A percentile compares a stretch with the other conserved stretches of the same genome.
Evolutionary conservation across 64 coral and sea anemone genomes (phyloP).

Genomic region (Montipora efflorescens): DNA sequence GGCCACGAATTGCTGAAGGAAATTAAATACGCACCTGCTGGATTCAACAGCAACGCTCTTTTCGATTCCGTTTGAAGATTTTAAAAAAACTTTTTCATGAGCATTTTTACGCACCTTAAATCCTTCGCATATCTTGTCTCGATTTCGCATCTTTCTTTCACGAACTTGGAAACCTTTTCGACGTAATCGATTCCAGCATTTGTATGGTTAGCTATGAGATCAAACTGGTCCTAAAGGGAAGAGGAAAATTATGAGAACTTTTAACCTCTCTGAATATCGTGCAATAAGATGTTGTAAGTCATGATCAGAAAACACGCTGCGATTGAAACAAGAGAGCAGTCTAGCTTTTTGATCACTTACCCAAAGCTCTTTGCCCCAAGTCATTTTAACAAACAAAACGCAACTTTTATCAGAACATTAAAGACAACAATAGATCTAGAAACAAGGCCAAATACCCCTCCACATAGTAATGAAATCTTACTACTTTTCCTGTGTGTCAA

Average conservation of each 20-base stretch:
- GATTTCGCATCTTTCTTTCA: conserved; percentile 94
- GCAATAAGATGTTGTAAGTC: background rate
- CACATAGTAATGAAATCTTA: background rate
- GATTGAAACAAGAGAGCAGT: conserved; percentile 38
- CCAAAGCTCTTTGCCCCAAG: conserved; percentile 98
- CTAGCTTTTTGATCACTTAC: conserved; percentile 59
- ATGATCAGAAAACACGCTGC: conserved; percentile 10
- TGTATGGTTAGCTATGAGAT: conserved; percentile 83
- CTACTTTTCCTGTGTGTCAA: conserved; percentile 31
- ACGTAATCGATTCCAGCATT: conserved; percentile 91
- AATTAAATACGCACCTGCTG: background rate
- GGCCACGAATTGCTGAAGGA: background rate
- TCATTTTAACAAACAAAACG: conserved; percentile 71
- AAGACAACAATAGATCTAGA: conserved; percentile 7
- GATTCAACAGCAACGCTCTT: background rate
- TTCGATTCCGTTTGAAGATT: background rate
- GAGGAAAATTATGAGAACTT: conserved; percentile 6
- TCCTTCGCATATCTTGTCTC: conserved; percentile 97
- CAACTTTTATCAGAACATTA: background rate
- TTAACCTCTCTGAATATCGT: background rate
- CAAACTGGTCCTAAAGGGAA: conserved; percentile 91
- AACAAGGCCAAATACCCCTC: background rate
- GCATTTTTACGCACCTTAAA: conserved; percentile 59
- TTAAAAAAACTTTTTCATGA: background rate
- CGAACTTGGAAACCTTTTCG: conserved; percentile 94